phyloP scores from a whole-genome alignment of 2,888 invertebrate species.

The Meliscaeva auricollis region DNA sequence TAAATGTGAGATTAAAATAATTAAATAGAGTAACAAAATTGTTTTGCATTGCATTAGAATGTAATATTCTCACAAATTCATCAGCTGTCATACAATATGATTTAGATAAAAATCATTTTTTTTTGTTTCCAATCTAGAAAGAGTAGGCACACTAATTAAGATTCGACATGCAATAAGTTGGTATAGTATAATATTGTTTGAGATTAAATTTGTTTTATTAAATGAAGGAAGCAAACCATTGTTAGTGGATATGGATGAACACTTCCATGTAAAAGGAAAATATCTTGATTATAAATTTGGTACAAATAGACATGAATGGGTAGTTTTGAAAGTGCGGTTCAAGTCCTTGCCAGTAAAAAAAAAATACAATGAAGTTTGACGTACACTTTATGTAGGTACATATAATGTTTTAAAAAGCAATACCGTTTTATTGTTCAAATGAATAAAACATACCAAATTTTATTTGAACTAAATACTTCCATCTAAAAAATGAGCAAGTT shows the following conservation, averaged over 20 bases:
- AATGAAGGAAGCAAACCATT: not conserved
- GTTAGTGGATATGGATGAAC: not conserved
- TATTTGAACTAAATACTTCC: too few relatives aligned
- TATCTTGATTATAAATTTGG: not conserved
- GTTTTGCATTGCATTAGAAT: not conserved
- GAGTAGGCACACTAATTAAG: too few relatives aligned
- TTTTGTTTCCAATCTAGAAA: too few relatives aligned
- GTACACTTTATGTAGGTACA: too few relatives aligned
- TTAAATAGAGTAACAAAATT: conserved; percentile 23
- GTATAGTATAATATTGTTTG: not conserved
- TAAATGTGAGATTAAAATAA: conserved; percentile 16
- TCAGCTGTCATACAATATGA: not conserved
- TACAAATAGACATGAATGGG: too few relatives aligned
- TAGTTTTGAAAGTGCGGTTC: too few relatives aligned
- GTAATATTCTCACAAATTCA: not conserved
- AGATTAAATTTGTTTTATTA: conserved; percentile 3
- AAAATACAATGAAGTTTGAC: too few relatives aligned
- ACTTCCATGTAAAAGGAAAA: not conserved
- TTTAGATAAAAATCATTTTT: not conserved
- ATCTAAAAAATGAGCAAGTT: too few relatives aligned
- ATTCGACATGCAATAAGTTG: conserved; percentile 13
- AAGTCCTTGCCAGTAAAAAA: too few relatives aligned
- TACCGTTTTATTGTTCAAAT: too few relatives aligned
- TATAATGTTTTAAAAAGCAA: too few relatives aligned
- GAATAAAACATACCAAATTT: too few relatives aligned